phyloP scores from a whole-genome alignment of 2,888 invertebrate species.

The Drosophila anomelani region DNA sequence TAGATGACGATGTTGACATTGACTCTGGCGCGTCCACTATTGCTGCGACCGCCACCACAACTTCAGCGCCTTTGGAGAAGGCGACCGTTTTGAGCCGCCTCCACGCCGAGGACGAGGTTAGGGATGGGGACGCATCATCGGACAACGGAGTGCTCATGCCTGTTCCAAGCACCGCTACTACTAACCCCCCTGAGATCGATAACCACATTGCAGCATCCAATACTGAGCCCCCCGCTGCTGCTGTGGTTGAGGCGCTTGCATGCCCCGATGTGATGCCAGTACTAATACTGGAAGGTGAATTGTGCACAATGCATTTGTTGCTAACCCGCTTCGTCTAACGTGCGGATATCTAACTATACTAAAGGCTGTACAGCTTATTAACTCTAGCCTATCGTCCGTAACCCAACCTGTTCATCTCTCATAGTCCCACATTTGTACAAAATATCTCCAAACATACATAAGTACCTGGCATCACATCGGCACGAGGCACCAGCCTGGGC shows the following conservation, averaged over 20 bases:
- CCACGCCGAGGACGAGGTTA: conserved; percentile 12
- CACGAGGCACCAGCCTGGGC: conserved; percentile 6
- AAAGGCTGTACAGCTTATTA: conserved; percentile 57
- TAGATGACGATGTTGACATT: conserved; percentile 43
- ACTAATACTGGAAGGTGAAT: conserved; percentile 94
- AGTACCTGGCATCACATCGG: conserved; percentile 48
- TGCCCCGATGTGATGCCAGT: conserved; percentile 90
- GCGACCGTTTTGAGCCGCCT: conserved; percentile 35
- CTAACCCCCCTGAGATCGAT: conserved; percentile 49
- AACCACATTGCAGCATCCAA: conserved; percentile 48
- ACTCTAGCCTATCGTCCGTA: conserved; percentile 14
- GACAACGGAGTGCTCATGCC: conserved; percentile 3
- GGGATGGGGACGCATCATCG: conserved; percentile 9
- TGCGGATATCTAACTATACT: conserved; percentile 14
- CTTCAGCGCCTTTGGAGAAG: conserved; percentile 30
- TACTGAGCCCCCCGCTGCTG: conserved; percentile 24
- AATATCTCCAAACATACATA: conserved; percentile 49
- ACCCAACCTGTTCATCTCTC: conserved; percentile 26
- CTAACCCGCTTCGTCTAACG: conserved; percentile 53
- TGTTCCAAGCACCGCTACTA: conserved; percentile 31
- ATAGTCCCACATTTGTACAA: conserved; percentile 59
- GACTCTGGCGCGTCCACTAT: conserved; percentile 27
- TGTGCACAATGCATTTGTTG: conserved; percentile 62
- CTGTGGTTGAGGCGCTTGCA: conserved; percentile 83
- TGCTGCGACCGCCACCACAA: conserved; percentile 1